Conservation (phyloP, 2,888 invertebrate species). For the Chrysolina haemoptera region DNA sequence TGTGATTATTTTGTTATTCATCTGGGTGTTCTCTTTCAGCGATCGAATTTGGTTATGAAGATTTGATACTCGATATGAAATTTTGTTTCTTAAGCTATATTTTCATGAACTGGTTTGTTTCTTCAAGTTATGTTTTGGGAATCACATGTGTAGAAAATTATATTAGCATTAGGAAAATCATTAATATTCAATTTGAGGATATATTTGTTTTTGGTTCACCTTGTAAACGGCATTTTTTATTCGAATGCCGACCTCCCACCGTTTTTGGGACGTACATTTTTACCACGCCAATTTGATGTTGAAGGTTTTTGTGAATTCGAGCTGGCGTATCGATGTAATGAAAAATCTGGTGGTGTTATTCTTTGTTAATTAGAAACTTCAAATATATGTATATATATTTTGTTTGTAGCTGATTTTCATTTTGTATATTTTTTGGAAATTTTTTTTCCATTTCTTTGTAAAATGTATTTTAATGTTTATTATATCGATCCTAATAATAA, state of each 20-base stretch:
- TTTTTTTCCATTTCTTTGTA: constrained; percentile 47
- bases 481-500: constrained; percentile 43
- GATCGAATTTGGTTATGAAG: background rate
- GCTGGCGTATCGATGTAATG: constrained; percentile 46
- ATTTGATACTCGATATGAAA: background rate
- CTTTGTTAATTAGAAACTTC: constrained; percentile 31
- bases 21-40: constrained; percentile 6
- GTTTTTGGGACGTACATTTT: constrained; percentile 52
- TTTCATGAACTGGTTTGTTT: background rate
- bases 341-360: constrained; percentile 54
- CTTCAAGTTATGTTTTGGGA: background rate
- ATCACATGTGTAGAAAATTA: background rate
- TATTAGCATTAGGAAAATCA: constrained; percentile 11
- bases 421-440: constrained; percentile 51
- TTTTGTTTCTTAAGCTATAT: background rate
- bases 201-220: constrained; percentile 39
- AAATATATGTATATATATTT: constrained; percentile 45
- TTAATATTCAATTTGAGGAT: constrained; percentile 27
- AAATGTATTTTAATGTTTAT: constrained; percentile 48
- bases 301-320: constrained; percentile 44
- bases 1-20: constrained; percentile 33
- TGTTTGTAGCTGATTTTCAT: constrained; percentile 42
- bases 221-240: constrained; percentile 59
- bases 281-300: constrained; percentile 49
- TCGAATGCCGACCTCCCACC: constrained; percentile 56